Base-by-base conservation (phyloP, 2,888 invertebrate species). In the Himalopsyche tibetana region DNA sequence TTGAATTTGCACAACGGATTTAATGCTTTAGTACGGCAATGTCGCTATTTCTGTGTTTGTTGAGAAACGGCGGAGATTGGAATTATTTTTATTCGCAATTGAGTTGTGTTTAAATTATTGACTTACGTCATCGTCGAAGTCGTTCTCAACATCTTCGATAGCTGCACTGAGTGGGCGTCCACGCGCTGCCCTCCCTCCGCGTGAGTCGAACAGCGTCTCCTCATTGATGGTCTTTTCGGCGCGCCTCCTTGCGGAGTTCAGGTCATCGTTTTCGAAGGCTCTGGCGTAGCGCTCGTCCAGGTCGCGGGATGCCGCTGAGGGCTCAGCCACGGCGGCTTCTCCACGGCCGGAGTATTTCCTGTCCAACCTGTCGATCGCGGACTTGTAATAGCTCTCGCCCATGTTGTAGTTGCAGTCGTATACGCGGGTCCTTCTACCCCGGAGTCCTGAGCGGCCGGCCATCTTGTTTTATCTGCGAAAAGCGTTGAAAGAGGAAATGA, bases 321-420 rank as follows among this genome's bases (percentile, higher is more conserved):
- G 84, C 2, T 79, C 15, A 17, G 83, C 38, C 9, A 38, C 89
- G 8, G 90, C 89, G 2, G 88, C 92, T 90, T 91, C 88, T 11
- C 94, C 93, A 86, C 94, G 92, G 84, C 93, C 93, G 88, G 93
- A 93, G 90, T 94, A 94, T 91, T 96, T 96, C 89, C 95, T 94
- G 91, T 97, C 96, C 89, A 97, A 92, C 86, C 95, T 94, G 91
- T 96, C 96, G 81, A 97, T 92, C 89, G 96, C 95, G 15, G 96
- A 95, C 89, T 95, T 95, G 93, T 97, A 97, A 91, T 96, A 96
- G 90, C 96, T 96, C 92, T 97, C 96, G 85, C 97, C 97, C 90
- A 96, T 96, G 92, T 96, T 95, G 92, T 96, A 97, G 92, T 97
- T 97, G 91, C 96, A 96, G 90, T 97, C 96, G 91, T 97, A 97